Percentiles rank a stretch among this genome's conserved stretches.
Conservation (phyloP, 2,888 invertebrate species). For the Salticus scenicus region DNA sequence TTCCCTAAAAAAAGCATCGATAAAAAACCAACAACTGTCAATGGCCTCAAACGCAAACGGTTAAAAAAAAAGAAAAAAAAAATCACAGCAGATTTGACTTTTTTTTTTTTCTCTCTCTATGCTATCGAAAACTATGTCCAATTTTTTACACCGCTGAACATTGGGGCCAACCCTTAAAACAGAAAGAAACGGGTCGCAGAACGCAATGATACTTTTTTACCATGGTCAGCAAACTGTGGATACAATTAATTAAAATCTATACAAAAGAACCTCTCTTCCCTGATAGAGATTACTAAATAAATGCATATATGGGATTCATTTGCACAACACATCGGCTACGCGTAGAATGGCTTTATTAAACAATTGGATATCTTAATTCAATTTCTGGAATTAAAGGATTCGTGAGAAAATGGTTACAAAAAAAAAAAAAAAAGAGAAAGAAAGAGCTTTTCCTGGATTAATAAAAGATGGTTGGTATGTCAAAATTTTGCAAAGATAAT, state of each 20-base stretch:
- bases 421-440: too few relatives aligned
- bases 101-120: neutral
- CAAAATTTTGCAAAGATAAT: too few relatives aligned
- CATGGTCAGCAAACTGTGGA: constrained; percentile 23
- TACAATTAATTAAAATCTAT: constrained; percentile 38
- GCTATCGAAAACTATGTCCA: constrained; percentile 21
- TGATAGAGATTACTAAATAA: neutral
- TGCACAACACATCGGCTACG: neutral
- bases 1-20: neutral
- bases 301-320: neutral
- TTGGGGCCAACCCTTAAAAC: constrained; percentile 35
- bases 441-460: too few relatives aligned
- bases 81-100: constrained; percentile 28
- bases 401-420: too few relatives aligned
- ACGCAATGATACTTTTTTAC: constrained; percentile 21
- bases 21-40: constrained; percentile 31
- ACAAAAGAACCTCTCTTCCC: neutral
- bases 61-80: constrained; percentile 16
- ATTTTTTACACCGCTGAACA: constrained; percentile 59
- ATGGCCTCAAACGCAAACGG: constrained; percentile 34
- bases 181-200: constrained; percentile 48
- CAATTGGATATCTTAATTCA: too few relatives aligned
- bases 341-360: too few relatives aligned
- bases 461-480: too few relatives aligned
- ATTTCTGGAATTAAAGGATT: too few relatives aligned